Conservation (phyloP, 2,797 vertebrate genomes). For the Diglossa cyanea region DNA sequence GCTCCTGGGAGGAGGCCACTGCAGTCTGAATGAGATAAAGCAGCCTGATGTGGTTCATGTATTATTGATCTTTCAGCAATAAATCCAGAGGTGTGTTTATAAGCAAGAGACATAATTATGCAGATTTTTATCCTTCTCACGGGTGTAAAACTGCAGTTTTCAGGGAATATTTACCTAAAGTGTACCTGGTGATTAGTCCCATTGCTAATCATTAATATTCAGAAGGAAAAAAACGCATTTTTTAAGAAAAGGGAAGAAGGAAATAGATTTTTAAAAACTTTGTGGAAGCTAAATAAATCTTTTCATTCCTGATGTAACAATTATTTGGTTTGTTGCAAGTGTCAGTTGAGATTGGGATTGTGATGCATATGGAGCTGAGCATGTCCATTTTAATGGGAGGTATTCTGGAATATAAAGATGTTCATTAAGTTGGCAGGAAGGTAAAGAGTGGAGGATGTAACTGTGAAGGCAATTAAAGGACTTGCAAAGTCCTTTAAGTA, state of each 20-base stretch:
- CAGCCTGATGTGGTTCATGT: background rate
- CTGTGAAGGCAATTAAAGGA: background rate
- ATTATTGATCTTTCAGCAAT: background rate
- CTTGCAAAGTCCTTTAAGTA: background rate
- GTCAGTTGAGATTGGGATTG: background rate
- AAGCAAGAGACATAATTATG: background rate
- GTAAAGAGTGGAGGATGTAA: background rate
- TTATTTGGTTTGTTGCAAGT: background rate
- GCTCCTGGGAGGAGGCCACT: background rate
- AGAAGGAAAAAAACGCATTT: background rate
- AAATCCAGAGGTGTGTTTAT: background rate
- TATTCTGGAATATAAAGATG: background rate
- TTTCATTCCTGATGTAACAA: background rate
- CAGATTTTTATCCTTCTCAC: background rate
- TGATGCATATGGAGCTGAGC: background rate
- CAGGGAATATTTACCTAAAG: background rate
- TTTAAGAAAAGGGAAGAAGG: background rate
- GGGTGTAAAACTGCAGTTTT: background rate
- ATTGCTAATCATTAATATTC: background rate
- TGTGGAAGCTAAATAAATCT: background rate
- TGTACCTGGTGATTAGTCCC: background rate
- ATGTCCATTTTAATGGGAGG: background rate
- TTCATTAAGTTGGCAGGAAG: background rate
- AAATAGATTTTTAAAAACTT: background rate
- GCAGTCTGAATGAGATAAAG: background rate